Evolutionary conservation across 2,888 invertebrate species (phyloP).

Genomic region (Tiphia femorata): DNA sequence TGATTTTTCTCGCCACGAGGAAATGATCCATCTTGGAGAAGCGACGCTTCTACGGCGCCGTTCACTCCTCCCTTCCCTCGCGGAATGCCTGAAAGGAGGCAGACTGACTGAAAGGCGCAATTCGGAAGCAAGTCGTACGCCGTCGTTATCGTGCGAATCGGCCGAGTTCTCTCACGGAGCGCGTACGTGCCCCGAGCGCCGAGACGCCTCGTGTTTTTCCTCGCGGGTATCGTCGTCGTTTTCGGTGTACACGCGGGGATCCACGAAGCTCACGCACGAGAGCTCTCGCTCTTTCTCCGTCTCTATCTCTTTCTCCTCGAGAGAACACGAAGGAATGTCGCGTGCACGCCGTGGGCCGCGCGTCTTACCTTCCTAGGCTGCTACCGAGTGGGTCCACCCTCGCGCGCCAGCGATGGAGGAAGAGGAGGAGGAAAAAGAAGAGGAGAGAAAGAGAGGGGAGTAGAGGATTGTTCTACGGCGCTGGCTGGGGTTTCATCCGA

Average conservation of each 20-base stretch:
- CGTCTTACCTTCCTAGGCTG: constrained; percentile 8
- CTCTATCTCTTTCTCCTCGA: background rate
- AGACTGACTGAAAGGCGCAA: constrained; percentile 33
- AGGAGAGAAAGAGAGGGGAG: background rate
- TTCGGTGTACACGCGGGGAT: constrained; percentile 28
- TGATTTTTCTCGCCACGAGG: too few relatives aligned
- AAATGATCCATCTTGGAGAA: too few relatives aligned
- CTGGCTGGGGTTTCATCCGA: too few relatives aligned
- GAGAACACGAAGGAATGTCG: constrained; percentile 31
- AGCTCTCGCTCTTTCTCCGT: background rate
- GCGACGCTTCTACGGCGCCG: constrained; percentile 14
- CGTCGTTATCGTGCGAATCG: constrained; percentile 50
- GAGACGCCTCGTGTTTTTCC: constrained; percentile 12
- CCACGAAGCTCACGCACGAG: constrained; percentile 7
- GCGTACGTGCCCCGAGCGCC: constrained; percentile 37
- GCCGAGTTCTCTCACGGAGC: constrained; percentile 49
- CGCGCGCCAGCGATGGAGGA: constrained; percentile 8
- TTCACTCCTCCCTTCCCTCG: background rate
- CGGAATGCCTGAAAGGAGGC: background rate
- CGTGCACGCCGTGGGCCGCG: constrained; percentile 11
- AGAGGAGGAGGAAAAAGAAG: background rate
- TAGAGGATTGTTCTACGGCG: constrained; percentile 4
- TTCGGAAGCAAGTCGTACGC: constrained; percentile 43
- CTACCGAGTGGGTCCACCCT: background rate
- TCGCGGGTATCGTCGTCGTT: constrained; percentile 8